Evolutionary conservation across 1,140 invertebrate species (phyloP), one percentile per base, ranked within the genome.

Genomic region (Caerostris extrusa): DNA sequence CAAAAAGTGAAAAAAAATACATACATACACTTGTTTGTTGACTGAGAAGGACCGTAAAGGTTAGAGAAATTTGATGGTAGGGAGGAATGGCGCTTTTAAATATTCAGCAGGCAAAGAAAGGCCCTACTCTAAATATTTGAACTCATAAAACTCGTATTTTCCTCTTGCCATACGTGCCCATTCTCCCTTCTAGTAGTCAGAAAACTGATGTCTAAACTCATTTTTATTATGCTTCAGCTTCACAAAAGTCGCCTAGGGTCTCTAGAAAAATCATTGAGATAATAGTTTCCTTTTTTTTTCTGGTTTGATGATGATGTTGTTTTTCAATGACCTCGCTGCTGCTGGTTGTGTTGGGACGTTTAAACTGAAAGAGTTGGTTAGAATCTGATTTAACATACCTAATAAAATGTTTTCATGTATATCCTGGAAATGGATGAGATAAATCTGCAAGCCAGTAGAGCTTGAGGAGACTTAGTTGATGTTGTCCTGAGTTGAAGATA

Each of bases 181-280:
- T 69, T 69, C n/a, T 1, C 3, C 4, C 5, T 7, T n/a, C 17
- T 69, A 4, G 34, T n/a, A 69, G 17, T n/a, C 4, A 69, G 5
- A 17, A 34, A 6, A n/a, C 17, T n/a, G 17, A 69, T 69, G 17
- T 19, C n/a, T 69, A 19, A 7, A n/a, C 67, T 69, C 67, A 6
- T 6, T 69, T 69, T 69, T 69, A n/a, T n/a, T 69, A 69, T 69
- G 67, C 67, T 69, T 69, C 34, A n/a, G 67, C 67, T n/a, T 69
- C 17, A 69, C n/a, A 19, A n/a, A 69, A 19, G 67, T 1, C 7
- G 19, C 7, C 67, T 34, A 2, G 67, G 3, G 5, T 19, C 19
- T 69, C 5, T 69, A n/a, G 17, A 69, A 19, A n/a, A 69, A 69
- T n/a, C 5, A 7, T 19, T 69, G 4, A 6, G 17, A n/a, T 69